phyloP scores from a whole-genome alignment of 2,888 invertebrate species.

The Sicus ferrugineus region DNA sequence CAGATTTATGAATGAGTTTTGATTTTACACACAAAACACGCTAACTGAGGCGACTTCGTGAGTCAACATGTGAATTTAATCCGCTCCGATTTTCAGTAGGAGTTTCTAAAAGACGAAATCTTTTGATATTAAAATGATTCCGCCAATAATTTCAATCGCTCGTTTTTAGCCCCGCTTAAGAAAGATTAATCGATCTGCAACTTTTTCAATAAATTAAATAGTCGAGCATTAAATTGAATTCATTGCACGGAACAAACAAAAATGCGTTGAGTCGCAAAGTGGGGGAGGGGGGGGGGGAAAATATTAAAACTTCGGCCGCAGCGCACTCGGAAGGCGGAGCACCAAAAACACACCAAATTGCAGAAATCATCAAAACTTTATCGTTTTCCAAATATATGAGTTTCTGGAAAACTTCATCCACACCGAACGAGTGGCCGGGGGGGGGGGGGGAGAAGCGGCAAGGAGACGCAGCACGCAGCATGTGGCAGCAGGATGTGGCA shows the following conservation, averaged over 20 bases:
- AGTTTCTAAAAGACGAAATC: too few species aligned
- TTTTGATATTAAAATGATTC: too few species aligned
- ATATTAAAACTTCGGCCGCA: not conserved
- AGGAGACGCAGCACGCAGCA: not conserved
- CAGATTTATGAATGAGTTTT: too few species aligned
- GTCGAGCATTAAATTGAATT: slow-evolving; percentile 7
- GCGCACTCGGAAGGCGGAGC: not conserved
- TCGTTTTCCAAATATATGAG: slow-evolving; percentile 25
- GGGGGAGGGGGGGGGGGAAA: not conserved
- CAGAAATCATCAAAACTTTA: slow-evolving; percentile 31
- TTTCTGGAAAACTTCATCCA: slow-evolving; percentile 21
- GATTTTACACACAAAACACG: too few species aligned
- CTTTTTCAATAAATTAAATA: slow-evolving; percentile 2
- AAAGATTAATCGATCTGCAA: not conserved
- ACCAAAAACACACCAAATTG: slow-evolving; percentile 4
- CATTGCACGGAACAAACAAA: not conserved
- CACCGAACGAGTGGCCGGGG: not conserved
- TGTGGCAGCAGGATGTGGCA: not conserved
- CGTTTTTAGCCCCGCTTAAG: too few species aligned
- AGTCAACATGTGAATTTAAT: too few species aligned
- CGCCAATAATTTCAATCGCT: too few species aligned
- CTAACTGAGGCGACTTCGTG: too few species aligned
- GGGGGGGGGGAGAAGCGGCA: not conserved
- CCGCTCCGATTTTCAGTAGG: too few species aligned
- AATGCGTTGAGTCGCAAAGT: not conserved